Base-by-base conservation (phyloP, 2,797 vertebrate species). In the Emydoidea blandingii region DNA sequence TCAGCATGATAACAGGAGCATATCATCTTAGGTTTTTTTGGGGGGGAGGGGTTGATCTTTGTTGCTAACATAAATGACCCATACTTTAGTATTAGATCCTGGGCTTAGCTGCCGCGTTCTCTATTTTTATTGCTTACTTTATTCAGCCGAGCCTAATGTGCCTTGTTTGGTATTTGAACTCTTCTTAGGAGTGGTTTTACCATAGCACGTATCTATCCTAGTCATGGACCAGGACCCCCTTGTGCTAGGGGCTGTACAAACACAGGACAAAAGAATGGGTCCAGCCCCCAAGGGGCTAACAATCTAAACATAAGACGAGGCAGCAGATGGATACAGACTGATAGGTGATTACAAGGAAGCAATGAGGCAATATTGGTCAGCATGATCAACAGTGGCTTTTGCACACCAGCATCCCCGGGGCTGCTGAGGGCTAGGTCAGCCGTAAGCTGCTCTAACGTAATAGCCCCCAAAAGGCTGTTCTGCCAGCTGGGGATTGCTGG, bases 381-480 rank as follows among this genome's bases (percentile, higher is more conserved):
- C 21, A 11, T 29, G 78, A 41, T 34, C 78, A 50, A 47, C 12
- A 21, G 3, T 54, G 90, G 11, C 44, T 88, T 78, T 83, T 52
- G 81, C 80, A 83, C 72, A 6, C 9, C n/a, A 72, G n/a, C 65
- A 81, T 49, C 76, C 6, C 6, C 7, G 23, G 86, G 12, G 29
- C 31, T 3, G 1, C 0, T 0, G 52, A 76, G 11, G 37, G 54
- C 3, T 37, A 27, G 12, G 19, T 57, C 87, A 76, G 23, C 3
- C 4, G 37, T 87, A 7, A 54, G 44, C 31, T 91, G 89, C 80
- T 5, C 86, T 88, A 9, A 72, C 1, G 65, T 52, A 87, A 62
- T 0, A 0, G 12, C n/a, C 49, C 72, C 74, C 81, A 95, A 81
- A 44, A 7, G 65, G 57, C 41, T 11, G 6, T 80, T 44, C 74